Base-by-base conservation (phyloP, 1,140 invertebrate species). In the Trichonephila clavata region DNA sequence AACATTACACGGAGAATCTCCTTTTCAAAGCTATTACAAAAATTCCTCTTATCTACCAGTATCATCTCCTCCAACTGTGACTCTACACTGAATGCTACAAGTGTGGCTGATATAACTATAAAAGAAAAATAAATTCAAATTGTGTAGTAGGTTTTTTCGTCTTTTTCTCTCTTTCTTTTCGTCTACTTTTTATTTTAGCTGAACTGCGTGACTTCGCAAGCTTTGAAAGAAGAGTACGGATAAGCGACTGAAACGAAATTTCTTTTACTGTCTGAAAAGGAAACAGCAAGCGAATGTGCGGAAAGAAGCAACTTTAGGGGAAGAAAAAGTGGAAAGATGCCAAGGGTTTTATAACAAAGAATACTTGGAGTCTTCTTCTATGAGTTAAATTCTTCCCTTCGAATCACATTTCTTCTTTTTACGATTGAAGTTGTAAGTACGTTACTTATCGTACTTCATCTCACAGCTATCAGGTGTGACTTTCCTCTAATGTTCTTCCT, bases 331-430 rank as follows among this genome's bases (percentile, higher is more conserved):
- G 86, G 86, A 89, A 43, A 57, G 86, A 89, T 89, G 86, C 86
- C 86, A 89, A 89, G 86, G 61, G 86, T 71, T 65, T 68, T 89
- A 68, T 89, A 68, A 65, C 86, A 65, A 89, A 68, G 63, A 89
- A 71, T 50, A 89, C 61, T 68, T 68, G 24, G 65, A 68, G 65
- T 68, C 65, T 68, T 68, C 65, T 68, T 89, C 32, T 89, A 89
- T 71, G 32, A 68, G 86, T 71, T 77, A 32, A 77, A 77, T 77
- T 87, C 39, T 32, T 57, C 61, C 50, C 86, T 27, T 68, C 39
- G 63, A 77, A 77, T 77, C 20, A 27, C 32, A 18, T 71, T 57
- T 50, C 39, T 65, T 50, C 32, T 89, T 89, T 89, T 89, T 89
- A 71, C 63, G 86, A 89, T 89, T 89, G 63, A n/a, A 65, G 63